Conservation (phyloP, 2,797 vertebrate species). For the Gila robusta region DNA sequence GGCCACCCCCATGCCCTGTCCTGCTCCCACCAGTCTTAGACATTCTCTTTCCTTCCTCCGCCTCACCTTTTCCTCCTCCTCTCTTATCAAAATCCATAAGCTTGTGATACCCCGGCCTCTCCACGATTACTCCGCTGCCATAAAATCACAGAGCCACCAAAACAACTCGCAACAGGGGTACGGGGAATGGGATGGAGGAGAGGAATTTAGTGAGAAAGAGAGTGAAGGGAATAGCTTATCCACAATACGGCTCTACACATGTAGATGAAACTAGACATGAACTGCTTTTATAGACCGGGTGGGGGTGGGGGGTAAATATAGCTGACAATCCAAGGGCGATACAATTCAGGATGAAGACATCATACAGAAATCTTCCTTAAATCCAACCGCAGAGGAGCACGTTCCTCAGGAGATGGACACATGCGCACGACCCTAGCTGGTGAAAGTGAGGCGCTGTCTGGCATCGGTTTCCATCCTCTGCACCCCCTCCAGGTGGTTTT, state of each 20-base stretch:
- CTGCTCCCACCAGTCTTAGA: slow-evolving; percentile 90
- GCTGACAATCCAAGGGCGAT: slow-evolving; percentile 32
- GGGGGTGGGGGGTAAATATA: neutral
- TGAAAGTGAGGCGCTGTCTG: slow-evolving; percentile 74
- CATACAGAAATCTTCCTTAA: slow-evolving; percentile 26
- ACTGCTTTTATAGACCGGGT: slow-evolving; percentile 7
- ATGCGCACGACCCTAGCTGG: slow-evolving; percentile 67
- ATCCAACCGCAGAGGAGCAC: slow-evolving; percentile 58
- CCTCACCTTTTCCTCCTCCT: slow-evolving; percentile 85
- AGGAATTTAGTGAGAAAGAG: slow-evolving; percentile 39
- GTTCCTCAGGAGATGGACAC: neutral
- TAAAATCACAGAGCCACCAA: slow-evolving; percentile 88
- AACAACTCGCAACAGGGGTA: slow-evolving; percentile 72
- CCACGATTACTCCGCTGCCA: slow-evolving; percentile 98
- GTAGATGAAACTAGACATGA: slow-evolving; percentile 19
- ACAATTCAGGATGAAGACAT: slow-evolving; percentile 40
- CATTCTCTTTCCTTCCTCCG: slow-evolving; percentile 97
- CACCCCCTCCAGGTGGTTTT: slow-evolving; percentile 77
- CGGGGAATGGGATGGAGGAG: slow-evolving; percentile 60
- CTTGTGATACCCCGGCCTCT: slow-evolving; percentile 99
- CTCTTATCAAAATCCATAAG: slow-evolving; percentile 99
- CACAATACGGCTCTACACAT: slow-evolving; percentile 20
- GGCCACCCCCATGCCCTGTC: slow-evolving; percentile 84
- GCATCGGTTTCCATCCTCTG: slow-evolving; percentile 77
- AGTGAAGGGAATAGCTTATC: slow-evolving; percentile 15